Conservation (phyloP, 1,140 invertebrate genomes). For the Centruroides sculpturatus region DNA sequence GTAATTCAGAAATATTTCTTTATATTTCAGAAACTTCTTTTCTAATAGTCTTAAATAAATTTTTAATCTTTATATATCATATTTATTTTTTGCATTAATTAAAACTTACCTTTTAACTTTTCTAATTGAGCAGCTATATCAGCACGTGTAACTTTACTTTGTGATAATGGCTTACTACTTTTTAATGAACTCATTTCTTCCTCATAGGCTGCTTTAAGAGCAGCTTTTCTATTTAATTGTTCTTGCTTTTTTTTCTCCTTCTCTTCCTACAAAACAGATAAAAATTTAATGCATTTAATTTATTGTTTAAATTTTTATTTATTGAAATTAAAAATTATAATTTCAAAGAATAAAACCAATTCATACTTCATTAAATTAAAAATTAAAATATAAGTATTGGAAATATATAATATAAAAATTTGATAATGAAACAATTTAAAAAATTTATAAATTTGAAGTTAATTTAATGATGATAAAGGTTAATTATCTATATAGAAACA, state of each 20-base stretch:
- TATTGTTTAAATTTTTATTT: neutral
- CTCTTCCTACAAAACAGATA: conserved; percentile 51
- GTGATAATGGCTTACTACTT: conserved; percentile 20
- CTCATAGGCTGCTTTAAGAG: conserved; percentile 67
- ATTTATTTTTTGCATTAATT: neutral
- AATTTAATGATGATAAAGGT: too few species aligned
- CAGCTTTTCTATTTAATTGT: conserved; percentile 72
- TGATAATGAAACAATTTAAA: too few species aligned
- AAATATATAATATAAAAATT: too few species aligned
- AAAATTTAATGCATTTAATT: neutral
- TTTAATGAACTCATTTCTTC: conserved; percentile 63
- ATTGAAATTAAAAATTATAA: neutral
- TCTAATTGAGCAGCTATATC: conserved; percentile 44
- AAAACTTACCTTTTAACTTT: conserved; percentile 23
- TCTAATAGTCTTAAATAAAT: too few species aligned
- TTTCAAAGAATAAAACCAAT: neutral
- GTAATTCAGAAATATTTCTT: too few species aligned
- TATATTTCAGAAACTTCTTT: too few species aligned
- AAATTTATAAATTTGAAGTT: too few species aligned
- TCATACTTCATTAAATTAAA: too few species aligned
- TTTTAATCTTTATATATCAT: too few species aligned
- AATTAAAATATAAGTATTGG: too few species aligned
- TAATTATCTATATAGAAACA: too few species aligned
- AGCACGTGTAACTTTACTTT: conserved; percentile 64
- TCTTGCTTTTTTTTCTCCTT: conserved; percentile 74